Conservation (phyloP, 2,888 invertebrate species). For the Parnassius mnemosyne region DNA sequence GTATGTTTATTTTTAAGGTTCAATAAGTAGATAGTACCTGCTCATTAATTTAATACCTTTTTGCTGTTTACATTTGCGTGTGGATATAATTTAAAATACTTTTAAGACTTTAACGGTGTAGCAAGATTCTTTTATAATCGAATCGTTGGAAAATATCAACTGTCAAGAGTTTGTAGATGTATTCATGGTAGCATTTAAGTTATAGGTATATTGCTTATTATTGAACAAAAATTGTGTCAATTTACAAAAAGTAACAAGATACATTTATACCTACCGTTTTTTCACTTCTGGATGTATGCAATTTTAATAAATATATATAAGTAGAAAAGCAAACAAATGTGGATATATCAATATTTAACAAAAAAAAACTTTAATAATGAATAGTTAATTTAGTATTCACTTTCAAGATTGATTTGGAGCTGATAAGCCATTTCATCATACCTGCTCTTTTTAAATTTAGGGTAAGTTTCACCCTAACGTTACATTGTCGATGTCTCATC, state of each 20-base stretch:
- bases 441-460: slow-evolving; percentile 31
- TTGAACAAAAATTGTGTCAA: too few species aligned
- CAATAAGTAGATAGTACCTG: slow-evolving; percentile 4
- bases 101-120: not conserved
- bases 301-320: too few species aligned
- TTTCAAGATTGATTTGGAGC: slow-evolving; percentile 10
- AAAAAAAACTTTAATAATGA: not conserved
- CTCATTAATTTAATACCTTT: slow-evolving; percentile 8
- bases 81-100: not conserved
- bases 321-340: too few species aligned
- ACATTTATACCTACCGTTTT: too few species aligned
- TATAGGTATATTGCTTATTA: too few species aligned
- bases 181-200: too few species aligned
- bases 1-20: slow-evolving; percentile 36
- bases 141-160: not conserved
- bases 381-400: slow-evolving; percentile 4
- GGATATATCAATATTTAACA: too few species aligned
- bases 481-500: slow-evolving; percentile 70
- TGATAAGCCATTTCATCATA: slow-evolving; percentile 19
- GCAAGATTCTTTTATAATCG: not conserved
- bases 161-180: too few species aligned
- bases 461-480: slow-evolving; percentile 47
- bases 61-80: slow-evolving; percentile 7
- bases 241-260: too few species aligned
- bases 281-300: too few species aligned